phyloP scores from a whole-genome alignment of 2,888 invertebrate genomes.

The Vandiemenella viatica region DNA sequence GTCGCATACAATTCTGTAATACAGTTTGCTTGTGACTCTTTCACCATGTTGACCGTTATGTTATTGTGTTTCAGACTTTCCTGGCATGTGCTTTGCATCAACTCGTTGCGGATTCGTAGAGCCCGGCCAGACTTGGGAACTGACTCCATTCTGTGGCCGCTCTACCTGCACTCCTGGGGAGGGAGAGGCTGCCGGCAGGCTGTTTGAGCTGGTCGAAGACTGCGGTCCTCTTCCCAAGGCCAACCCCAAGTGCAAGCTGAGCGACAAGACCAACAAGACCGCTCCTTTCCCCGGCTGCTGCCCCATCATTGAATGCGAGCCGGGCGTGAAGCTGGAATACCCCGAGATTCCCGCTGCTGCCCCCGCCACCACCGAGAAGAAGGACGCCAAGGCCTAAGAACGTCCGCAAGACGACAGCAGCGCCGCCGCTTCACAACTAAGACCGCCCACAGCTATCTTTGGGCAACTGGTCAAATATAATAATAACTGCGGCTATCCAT shows the following conservation, averaged over 20 bases:
- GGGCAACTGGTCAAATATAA: no score
- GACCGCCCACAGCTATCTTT: no score
- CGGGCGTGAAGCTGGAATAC: constrained; percentile 70
- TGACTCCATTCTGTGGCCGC: constrained; percentile 81
- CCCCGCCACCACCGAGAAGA: constrained; percentile 24
- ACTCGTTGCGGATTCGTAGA: constrained; percentile 79
- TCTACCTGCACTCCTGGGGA: constrained; percentile 72
- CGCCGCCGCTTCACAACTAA: no score
- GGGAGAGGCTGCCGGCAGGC: constrained; percentile 49
- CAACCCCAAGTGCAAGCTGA: constrained; percentile 74
- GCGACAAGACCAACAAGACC: constrained; percentile 78
- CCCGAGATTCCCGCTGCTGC: constrained; percentile 55
- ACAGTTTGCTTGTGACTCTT: no score
- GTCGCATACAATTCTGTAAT: no score
- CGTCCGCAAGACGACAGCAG: no score
- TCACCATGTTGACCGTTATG: no score
- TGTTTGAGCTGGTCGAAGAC: constrained; percentile 73
- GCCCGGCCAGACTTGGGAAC: constrained; percentile 70
- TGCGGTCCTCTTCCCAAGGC: constrained; percentile 77
- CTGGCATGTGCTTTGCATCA: constrained; percentile 80
- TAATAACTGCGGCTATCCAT: no score
- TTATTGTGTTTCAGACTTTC: constrained; percentile 69
- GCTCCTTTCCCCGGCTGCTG: constrained; percentile 78
- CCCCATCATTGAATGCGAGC: constrained; percentile 71
- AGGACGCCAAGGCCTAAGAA: constrained; percentile 8